Conservation (phyloP, 2,113 vertebrate genomes). For the Poecilia latipinna region DNA sequence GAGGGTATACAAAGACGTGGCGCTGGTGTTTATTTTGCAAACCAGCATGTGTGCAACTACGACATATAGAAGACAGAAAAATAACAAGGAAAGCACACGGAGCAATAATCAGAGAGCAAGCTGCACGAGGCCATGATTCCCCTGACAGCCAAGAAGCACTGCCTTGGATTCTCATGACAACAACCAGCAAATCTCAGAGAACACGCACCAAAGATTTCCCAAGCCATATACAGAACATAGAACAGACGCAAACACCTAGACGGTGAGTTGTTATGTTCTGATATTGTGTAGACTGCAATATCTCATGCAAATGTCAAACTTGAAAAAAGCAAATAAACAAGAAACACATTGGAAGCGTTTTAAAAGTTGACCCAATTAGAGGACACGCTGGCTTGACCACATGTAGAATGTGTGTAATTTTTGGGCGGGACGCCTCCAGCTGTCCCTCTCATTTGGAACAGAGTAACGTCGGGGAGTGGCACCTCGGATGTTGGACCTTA, state of each 20-base stretch:
- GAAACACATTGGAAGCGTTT: constrained; percentile 25
- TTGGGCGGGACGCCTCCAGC: constrained; percentile 41
- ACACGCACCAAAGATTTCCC: constrained; percentile 14
- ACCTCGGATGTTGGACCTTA: constrained; percentile 23
- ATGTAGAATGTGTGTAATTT: constrained; percentile 27
- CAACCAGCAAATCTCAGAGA: constrained; percentile 22
- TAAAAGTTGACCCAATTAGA: constrained; percentile 50
- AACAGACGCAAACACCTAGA: constrained; percentile 24
- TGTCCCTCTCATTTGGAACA: constrained; percentile 52
- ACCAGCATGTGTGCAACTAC: constrained; percentile 42
- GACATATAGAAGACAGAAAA: constrained; percentile 31
- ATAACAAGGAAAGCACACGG: constrained; percentile 48
- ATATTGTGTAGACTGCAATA: constrained; percentile 51
- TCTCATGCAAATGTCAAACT: constrained; percentile 50
- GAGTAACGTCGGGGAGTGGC: constrained; percentile 44
- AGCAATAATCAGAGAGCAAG: constrained; percentile 35
- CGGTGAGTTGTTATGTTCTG: constrained; percentile 35
- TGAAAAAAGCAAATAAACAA: constrained; percentile 30
- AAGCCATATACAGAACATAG: constrained; percentile 3
- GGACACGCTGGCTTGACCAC: constrained; percentile 25
- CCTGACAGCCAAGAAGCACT: constrained; percentile 17
- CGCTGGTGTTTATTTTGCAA: constrained; percentile 59
- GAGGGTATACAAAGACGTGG: constrained; percentile 43
- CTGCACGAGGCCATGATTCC: constrained; percentile 29
- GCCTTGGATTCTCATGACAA: constrained; percentile 34